Evolutionary conservation across 1,140 invertebrate species (phyloP).

Genomic region (Zaprionus tsacasi): DNA sequence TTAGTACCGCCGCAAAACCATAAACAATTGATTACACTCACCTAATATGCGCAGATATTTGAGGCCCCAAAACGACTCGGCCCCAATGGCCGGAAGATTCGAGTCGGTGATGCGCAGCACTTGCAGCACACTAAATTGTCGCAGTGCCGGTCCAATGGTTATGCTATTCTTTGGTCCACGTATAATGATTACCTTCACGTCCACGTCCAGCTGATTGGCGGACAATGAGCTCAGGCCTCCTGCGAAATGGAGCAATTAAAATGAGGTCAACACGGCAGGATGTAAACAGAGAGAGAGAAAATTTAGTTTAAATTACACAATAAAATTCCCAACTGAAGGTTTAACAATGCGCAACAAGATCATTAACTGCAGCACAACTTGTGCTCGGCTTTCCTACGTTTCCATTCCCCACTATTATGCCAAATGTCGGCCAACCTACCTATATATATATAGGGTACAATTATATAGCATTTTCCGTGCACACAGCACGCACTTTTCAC

Average conservation of each 20-base stretch:
- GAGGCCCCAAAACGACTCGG: constrained; percentile 91
- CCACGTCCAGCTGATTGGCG: constrained; percentile 86
- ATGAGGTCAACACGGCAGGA: background rate
- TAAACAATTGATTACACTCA: constrained; percentile 78
- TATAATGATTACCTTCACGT: constrained; percentile 89
- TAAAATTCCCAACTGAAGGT: constrained; percentile 34
- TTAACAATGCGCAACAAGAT: constrained; percentile 55
- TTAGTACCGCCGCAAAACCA: constrained; percentile 36
- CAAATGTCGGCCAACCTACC: constrained; percentile 43
- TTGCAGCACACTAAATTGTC: constrained; percentile 87
- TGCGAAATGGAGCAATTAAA: constrained; percentile 54
- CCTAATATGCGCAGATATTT: constrained; percentile 87
- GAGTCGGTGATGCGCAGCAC: constrained; percentile 91
- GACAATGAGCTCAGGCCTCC: constrained; percentile 87
- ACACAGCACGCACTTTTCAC: constrained; percentile 34
- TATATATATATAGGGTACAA: too few relatives aligned
- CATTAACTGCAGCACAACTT: constrained; percentile 62
- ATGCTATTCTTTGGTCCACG: constrained; percentile 89
- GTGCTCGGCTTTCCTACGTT: constrained; percentile 1
- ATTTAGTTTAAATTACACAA: constrained; percentile 1
- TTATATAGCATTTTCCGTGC: constrained; percentile 9
- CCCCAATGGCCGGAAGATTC: constrained; percentile 91
- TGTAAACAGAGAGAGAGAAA: constrained; percentile 35
- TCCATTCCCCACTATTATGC: constrained; percentile 30
- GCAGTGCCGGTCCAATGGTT: constrained; percentile 90